These are phyloP conservation scores for Phortica okadai DNA, from an alignment of 2,888 invertebrate genomes.

Conservation along the genomic window DNA sequence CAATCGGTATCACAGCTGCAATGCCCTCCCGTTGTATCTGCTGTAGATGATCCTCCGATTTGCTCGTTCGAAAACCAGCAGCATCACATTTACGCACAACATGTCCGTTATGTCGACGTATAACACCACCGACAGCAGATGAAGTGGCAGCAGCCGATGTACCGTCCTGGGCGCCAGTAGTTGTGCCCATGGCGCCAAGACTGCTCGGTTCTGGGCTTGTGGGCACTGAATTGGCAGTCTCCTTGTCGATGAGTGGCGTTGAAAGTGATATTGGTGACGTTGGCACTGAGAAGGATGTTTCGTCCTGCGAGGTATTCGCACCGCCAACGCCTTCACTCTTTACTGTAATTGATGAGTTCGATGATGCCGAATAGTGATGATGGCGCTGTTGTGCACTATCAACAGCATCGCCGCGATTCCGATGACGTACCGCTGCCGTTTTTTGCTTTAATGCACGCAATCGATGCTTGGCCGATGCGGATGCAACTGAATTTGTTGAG, in stretches of 20 bases:
- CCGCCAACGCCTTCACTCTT: conserved; percentile 66
- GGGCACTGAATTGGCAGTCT: conserved; percentile 81
- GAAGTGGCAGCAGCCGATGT: conserved; percentile 44
- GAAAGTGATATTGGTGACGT: conserved; percentile 77
- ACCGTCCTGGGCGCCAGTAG: neutral
- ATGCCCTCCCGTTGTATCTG: conserved; percentile 79
- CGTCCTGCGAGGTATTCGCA: conserved; percentile 72
- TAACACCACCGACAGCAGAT: conserved; percentile 69
- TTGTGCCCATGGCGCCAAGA: conserved; percentile 39
- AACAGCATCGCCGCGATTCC: conserved; percentile 62
- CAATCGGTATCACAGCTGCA: conserved; percentile 89
- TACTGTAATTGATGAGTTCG: conserved; percentile 76
- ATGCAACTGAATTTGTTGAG: conserved; percentile 69
- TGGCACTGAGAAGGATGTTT: conserved; percentile 76
- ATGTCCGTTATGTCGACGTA: conserved; percentile 77
- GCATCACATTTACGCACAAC: conserved; percentile 78
- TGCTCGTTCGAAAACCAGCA: conserved; percentile 89
- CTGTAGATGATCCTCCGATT: conserved; percentile 94
- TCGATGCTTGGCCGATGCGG: conserved; percentile 67
- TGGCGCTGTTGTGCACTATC: conserved; percentile 53
- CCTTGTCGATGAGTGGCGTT: conserved; percentile 76
- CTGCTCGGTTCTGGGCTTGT: conserved; percentile 81
- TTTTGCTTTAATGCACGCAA: conserved; percentile 70
- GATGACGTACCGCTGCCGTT: conserved; percentile 50
- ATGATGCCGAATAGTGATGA: conserved; percentile 56